phyloP scores from a whole-genome alignment of 2,888 invertebrate species.

The Odontothrips loti region DNA sequence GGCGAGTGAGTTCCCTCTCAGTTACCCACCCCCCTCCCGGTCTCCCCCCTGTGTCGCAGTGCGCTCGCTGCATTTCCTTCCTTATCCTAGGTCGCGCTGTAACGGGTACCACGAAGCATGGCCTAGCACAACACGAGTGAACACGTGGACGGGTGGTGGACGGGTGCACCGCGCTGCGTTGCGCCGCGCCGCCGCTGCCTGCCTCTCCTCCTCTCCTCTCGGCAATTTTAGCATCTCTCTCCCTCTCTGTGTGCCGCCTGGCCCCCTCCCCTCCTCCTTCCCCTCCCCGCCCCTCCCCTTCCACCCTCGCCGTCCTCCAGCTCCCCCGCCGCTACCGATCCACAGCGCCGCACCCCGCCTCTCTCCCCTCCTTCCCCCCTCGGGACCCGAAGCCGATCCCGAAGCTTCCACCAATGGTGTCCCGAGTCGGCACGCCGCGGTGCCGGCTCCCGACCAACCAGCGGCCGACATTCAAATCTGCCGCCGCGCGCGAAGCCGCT shows the following conservation, averaged over 20 bases:
- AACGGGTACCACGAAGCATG: conserved; percentile 14
- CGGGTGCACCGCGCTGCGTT: conserved; percentile 38
- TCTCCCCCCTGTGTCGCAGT: no score
- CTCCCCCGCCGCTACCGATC: conserved; percentile 36
- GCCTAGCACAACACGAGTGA: conserved; percentile 27
- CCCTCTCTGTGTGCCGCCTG: not conserved
- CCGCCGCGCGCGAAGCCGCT: conserved; percentile 35
- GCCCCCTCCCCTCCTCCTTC: conserved; percentile 31
- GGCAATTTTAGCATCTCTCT: not conserved
- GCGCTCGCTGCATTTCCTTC: no score
- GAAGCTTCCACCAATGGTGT: conserved; percentile 13
- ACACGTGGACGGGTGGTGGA: not conserved
- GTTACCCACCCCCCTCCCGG: no score
- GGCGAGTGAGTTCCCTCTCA: no score
- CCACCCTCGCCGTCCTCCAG: conserved; percentile 30
- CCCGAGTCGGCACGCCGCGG: conserved; percentile 40
- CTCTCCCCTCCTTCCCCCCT: conserved; percentile 15
- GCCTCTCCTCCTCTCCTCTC: conserved; percentile 32
- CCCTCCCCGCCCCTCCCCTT: conserved; percentile 34
- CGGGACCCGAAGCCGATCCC: not conserved
- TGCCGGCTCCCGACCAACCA: conserved; percentile 43
- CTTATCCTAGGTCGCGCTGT: conserved; percentile 5
- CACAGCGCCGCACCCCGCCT: conserved; percentile 37
- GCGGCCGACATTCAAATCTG: conserved; percentile 25
- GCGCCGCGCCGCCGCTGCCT: conserved; percentile 42